phyloP scores from a whole-genome alignment of 2,888 invertebrate species.

The Drosophila mulleri region DNA sequence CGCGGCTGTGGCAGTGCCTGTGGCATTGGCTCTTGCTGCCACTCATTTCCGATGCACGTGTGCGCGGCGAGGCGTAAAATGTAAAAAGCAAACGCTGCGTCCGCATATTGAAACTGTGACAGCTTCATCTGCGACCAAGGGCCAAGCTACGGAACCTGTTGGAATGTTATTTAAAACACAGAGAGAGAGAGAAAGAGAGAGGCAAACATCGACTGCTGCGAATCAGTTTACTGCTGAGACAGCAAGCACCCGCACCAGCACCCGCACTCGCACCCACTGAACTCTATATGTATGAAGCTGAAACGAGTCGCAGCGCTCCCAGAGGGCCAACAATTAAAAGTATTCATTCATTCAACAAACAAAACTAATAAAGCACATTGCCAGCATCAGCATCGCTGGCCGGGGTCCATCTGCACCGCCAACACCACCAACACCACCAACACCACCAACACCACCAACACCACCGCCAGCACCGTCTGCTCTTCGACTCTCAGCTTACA shows the following conservation, averaged over 20 bases:
- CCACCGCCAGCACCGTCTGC: conserved; percentile 4
- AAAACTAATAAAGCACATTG: conserved; percentile 63
- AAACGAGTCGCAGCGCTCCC: conserved; percentile 27
- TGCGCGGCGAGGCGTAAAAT: conserved; percentile 59
- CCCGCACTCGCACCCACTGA: neutral
- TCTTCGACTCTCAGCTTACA: conserved; percentile 41
- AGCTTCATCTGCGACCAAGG: conserved; percentile 17
- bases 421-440: neutral
- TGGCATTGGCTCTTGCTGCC: conserved; percentile 8
- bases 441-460: too few species aligned
- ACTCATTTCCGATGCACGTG: conserved; percentile 71
- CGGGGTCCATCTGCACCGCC: conserved; percentile 14
- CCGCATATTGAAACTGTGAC: conserved; percentile 21
- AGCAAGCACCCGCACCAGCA: conserved; percentile 16
- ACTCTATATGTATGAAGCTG: neutral
- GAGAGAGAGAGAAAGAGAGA: neutral
- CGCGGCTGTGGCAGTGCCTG: neutral
- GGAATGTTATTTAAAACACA: conserved; percentile 21
- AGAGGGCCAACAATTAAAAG: conserved; percentile 61
- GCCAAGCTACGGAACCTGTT: conserved; percentile 31
- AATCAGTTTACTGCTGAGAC: conserved; percentile 39
- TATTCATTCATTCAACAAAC: conserved; percentile 65
- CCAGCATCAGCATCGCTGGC: conserved; percentile 26
- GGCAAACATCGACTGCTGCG: conserved; percentile 8
- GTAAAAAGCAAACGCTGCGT: conserved; percentile 21